Evolutionary conservation across 2,888 invertebrate species (phyloP), one percentile per base, ranked within the genome.

Genomic region (Rhaphigaster nebulosa): DNA sequence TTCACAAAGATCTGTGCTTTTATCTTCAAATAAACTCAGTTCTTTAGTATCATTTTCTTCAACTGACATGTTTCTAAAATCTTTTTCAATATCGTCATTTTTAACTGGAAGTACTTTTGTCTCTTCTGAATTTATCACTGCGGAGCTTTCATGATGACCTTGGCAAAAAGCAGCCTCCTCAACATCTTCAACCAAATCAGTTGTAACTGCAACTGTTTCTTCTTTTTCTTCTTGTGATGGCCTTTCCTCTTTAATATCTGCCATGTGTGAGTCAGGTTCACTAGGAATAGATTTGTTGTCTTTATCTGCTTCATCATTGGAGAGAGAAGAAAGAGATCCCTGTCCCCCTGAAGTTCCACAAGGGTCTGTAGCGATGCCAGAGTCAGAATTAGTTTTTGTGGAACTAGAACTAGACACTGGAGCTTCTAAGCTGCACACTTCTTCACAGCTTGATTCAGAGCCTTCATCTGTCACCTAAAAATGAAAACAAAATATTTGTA

Each of bases 361-460:
- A 6, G 91, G 92, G 89, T 92, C 92, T 26, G 92, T 92, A 80
- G 92, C 91, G 56, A 92, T 92, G 23, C 92, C 92, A 1, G 92
- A 92, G 87, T 92, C 93, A 18, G 92, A 92, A 54, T 92, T 92
- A 38, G 92, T 92, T 87, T 92, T 92, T 18, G 92, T 92, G 38
- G 91, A 91, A 87, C 91, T 90, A 29, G 89, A 65, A 90, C 91
- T 91, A 38, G 92, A 92, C 29, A 91, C 92, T 56, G 91, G 91
- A 34, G 92, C 92, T 87, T 92, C 92, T 29, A 91, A 90, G 80
- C 92, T 92, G 8, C 92, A 91, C 87, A 92, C 92, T 38, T 93
- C 93, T 76, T 93, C 93, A 87, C 92, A 92, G 89, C 93, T 93
- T 50, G 93, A 93, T 90, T 93, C 93, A 29, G 92, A 92, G n/a